Conservation (phyloP, 1,140 invertebrate species). For the Pseudoatta argentina region DNA sequence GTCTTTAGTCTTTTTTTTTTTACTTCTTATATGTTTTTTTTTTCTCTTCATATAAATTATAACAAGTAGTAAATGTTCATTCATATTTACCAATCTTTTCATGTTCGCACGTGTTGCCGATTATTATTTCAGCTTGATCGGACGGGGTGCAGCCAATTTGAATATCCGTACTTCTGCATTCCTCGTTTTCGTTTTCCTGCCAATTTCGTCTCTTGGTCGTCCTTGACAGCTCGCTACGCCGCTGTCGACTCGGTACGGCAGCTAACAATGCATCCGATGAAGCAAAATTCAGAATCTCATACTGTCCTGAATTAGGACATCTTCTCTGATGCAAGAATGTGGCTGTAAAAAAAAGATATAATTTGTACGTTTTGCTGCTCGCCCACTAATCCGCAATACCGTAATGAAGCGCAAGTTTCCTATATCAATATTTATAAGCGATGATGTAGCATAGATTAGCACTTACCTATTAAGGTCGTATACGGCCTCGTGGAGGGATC, state of each 20-base stretch:
- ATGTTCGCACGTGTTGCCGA: constrained; percentile 81
- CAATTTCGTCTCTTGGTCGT: constrained; percentile 76
- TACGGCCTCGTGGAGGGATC: constrained; percentile 90
- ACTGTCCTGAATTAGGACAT: constrained; percentile 86
- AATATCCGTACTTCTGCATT: constrained; percentile 81
- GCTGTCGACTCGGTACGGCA: constrained; percentile 64
- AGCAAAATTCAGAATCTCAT: constrained; percentile 78
- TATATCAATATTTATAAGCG: constrained; percentile 52
- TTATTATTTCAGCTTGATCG: constrained; percentile 83
- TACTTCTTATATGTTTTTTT: too few species aligned
- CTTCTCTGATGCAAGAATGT: constrained; percentile 83
- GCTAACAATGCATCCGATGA: constrained; percentile 65
- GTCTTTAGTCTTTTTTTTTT: background rate
- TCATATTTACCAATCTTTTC: constrained; percentile 78
- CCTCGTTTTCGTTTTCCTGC: constrained; percentile 77
- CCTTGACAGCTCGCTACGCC: constrained; percentile 57
- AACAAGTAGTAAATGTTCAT: background rate
- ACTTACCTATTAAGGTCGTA: constrained; percentile 95
- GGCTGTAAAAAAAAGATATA: constrained; percentile 76
- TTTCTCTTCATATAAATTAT: background rate
- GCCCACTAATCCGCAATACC: background rate
- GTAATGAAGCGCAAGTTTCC: background rate
- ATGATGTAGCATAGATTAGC: constrained; percentile 52
- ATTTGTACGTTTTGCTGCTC: constrained; percentile 41
- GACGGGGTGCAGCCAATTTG: constrained; percentile 82